phyloP scores from a whole-genome alignment of 1,140 invertebrate species.

The Drosophila aff. region DNA sequence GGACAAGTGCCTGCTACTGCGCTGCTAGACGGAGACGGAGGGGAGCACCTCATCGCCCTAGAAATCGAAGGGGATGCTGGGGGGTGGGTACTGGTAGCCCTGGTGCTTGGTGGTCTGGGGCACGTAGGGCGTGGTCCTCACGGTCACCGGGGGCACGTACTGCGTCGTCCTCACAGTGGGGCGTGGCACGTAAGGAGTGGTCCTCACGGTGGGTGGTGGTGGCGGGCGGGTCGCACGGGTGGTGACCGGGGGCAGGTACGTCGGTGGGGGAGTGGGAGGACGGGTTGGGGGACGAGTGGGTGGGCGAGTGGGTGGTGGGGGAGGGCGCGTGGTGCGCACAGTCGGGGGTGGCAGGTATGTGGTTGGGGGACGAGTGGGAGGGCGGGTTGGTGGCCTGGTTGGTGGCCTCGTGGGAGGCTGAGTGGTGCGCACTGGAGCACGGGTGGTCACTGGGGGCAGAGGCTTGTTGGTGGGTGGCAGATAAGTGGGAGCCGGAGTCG shows the following conservation, averaged over 20 bases:
- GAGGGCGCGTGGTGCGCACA: slow-evolving; percentile 36
- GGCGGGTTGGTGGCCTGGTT: slow-evolving; percentile 54
- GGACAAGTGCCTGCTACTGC: slow-evolving; percentile 75
- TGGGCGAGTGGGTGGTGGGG: slow-evolving; percentile 37
- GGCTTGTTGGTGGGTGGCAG: neutral
- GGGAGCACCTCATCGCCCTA: slow-evolving; percentile 57
- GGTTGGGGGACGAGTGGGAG: slow-evolving; percentile 43
- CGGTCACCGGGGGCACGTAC: slow-evolving; percentile 32
- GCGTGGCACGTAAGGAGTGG: slow-evolving; percentile 34
- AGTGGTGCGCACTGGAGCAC: slow-evolving; percentile 49
- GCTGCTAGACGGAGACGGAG: slow-evolving; percentile 74
- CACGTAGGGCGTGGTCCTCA: slow-evolving; percentile 63
- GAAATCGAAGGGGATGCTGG: slow-evolving; percentile 84
- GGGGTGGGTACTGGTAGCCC: slow-evolving; percentile 86
- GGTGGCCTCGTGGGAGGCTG: slow-evolving; percentile 58
- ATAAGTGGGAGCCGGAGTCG: slow-evolving; percentile 5
- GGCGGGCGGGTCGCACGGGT: slow-evolving; percentile 39
- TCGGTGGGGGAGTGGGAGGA: slow-evolving; percentile 54
- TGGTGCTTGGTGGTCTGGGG: slow-evolving; percentile 67
- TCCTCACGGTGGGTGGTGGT: slow-evolving; percentile 29
- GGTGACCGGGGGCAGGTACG: slow-evolving; percentile 44
- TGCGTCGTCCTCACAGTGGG: slow-evolving; percentile 38
- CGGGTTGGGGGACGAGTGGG: slow-evolving; percentile 37
- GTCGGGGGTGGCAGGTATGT: slow-evolving; percentile 69
- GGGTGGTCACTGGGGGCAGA: slow-evolving; percentile 5